Conservation (phyloP, 2,888 invertebrate species). For the Sminthurides aquaticus region DNA sequence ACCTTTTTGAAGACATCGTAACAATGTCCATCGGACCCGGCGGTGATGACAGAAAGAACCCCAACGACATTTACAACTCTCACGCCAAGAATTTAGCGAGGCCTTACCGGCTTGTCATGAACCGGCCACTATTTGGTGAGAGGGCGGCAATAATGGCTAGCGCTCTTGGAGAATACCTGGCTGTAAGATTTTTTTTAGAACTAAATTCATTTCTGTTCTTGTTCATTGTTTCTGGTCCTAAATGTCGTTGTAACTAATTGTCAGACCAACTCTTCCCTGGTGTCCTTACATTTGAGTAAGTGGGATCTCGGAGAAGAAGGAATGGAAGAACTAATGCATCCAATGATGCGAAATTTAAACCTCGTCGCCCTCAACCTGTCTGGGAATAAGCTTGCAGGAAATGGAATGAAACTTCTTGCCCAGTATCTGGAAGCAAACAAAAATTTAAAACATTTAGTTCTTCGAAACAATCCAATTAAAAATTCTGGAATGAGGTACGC, state of each 20-base stretch:
- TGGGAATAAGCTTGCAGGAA: conserved; percentile 33
- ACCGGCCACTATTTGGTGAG: conserved; percentile 36
- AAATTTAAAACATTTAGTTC: conserved; percentile 35
- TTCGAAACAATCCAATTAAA: conserved; percentile 36
- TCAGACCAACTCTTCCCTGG: conserved; percentile 35
- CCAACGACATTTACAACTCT: neutral
- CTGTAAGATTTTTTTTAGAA: conserved; percentile 28
- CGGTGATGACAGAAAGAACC: neutral
- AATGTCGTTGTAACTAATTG: conserved; percentile 1
- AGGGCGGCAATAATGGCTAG: conserved; percentile 31
- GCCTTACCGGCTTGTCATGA: conserved; percentile 37
- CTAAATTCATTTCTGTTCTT: neutral
- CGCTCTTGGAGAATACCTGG: conserved; percentile 35
- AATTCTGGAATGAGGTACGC: conserved; percentile 39
- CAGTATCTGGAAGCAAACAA: conserved; percentile 29
- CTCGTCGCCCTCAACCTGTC: conserved; percentile 36
- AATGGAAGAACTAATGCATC: conserved; percentile 36
- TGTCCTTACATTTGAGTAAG: conserved; percentile 38
- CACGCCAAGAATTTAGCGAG: too few species aligned
- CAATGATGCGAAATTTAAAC: conserved; percentile 22
- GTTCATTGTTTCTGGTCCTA: too few species aligned
- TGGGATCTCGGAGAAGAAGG: conserved; percentile 41
- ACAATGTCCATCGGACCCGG: neutral
- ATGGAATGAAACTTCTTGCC: conserved; percentile 31
- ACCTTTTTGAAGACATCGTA: neutral